Conservation (phyloP, 2,888 invertebrate genomes). For the Diarsia rubi region DNA sequence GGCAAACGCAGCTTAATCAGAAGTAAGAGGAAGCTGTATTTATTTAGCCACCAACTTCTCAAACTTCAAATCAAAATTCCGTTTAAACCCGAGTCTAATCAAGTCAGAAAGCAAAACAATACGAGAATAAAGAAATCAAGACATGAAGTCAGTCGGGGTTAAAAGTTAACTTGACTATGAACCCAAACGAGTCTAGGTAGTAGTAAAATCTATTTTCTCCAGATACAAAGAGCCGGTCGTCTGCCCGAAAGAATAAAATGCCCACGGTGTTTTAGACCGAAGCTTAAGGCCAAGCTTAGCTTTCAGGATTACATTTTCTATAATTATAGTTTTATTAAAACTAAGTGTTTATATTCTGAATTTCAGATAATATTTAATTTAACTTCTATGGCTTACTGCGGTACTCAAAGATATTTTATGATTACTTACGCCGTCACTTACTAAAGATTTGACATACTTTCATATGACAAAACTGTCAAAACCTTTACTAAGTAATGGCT, state of each 20-base stretch:
- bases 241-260: slow-evolving; percentile 67
- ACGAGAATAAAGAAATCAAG: slow-evolving; percentile 49
- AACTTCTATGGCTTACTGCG: too few relatives aligned
- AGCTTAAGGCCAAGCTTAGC: slow-evolving; percentile 43
- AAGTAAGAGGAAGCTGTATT: too few relatives aligned
- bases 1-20: background rate
- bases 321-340: background rate
- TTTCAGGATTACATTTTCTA: slow-evolving; percentile 4
- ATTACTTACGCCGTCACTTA: too few relatives aligned
- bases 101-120: slow-evolving; percentile 23
- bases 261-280: slow-evolving; percentile 63
- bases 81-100: slow-evolving; percentile 7
- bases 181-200: slow-evolving; percentile 49
- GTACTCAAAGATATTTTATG: too few relatives aligned
- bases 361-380: background rate
- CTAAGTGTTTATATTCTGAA: background rate
- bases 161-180: slow-evolving; percentile 62
- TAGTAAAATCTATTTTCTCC: slow-evolving; percentile 66
- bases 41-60: background rate
- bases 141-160: slow-evolving; percentile 43
- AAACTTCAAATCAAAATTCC: background rate
- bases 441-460: too few relatives aligned
- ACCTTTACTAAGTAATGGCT: too few relatives aligned
- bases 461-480: too few relatives aligned
- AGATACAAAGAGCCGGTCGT: slow-evolving; percentile 65